A percentile compares a stretch with the other conserved stretches of the same genome.
Conservation (phyloP, 2,113 vertebrate genomes). For the Neolamprologus modestus region DNA sequence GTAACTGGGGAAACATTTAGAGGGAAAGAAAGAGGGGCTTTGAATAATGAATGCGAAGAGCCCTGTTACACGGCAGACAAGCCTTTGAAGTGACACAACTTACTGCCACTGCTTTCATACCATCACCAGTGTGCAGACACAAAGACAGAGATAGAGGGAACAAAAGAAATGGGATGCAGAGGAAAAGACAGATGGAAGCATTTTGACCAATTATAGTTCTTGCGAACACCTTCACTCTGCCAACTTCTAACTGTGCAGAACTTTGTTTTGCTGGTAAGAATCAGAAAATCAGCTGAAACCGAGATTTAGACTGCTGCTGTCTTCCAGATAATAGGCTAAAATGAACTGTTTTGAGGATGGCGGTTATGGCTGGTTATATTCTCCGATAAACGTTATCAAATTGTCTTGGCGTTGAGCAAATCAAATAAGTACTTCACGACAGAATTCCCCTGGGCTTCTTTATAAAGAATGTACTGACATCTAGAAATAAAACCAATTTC, state of each 20-base stretch:
- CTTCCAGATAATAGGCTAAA: background rate
- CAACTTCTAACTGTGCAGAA: background rate
- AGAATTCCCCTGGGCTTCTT: constrained; percentile 11
- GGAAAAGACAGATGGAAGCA: background rate
- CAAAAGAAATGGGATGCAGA: background rate
- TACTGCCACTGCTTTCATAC: constrained; percentile 50
- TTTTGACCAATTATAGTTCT: constrained; percentile 11
- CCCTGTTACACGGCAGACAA: constrained; percentile 58
- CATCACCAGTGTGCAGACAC: constrained; percentile 33
- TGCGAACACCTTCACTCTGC: background rate
- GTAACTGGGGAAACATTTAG: constrained; percentile 62
- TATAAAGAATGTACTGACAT: constrained; percentile 44
- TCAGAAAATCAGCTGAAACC: background rate
- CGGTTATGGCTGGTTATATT: background rate
- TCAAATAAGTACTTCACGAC: background rate
- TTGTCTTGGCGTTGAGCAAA: background rate
- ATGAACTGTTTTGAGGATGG: background rate
- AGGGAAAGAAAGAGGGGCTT: constrained; percentile 55
- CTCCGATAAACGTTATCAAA: constrained; percentile 16
- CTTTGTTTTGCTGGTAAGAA: background rate
- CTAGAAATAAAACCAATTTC: constrained; percentile 61
- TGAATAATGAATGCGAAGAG: constrained; percentile 69
- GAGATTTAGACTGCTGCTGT: background rate
- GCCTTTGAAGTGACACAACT: constrained; percentile 71
- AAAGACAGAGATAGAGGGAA: constrained; percentile 39